Evolutionary conservation across 2,113 vertebrate species (phyloP).

Genomic region (Leptosomus discolor): DNA sequence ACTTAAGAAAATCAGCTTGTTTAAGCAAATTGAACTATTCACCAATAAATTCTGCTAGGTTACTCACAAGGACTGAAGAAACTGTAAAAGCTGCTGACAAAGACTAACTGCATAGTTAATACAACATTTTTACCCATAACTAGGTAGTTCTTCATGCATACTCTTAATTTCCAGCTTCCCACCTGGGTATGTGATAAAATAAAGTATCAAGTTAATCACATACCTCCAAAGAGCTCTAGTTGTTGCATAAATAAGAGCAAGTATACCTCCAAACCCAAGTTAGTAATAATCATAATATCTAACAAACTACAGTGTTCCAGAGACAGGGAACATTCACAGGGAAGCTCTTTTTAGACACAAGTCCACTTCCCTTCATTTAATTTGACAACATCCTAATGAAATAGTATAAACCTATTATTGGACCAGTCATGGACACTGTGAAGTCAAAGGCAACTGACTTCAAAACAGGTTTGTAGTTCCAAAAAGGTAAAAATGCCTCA

Average conservation of each 20-base stretch:
- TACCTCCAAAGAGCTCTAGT: background rate
- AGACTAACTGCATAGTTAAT: background rate
- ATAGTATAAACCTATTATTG: background rate
- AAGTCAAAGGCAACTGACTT: background rate
- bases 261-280: background rate
- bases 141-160: background rate
- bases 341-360: background rate
- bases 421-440: background rate
- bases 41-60: constrained; percentile 5
- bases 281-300: background rate
- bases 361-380: background rate
- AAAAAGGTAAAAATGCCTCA: background rate
- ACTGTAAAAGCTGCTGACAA: background rate
- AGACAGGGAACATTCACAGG: background rate
- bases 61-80: background rate
- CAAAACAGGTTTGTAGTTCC: background rate
- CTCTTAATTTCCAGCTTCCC: constrained; percentile 1
- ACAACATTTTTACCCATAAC: background rate
- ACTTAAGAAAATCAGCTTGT: constrained; percentile 8
- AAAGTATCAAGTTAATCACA: background rate
- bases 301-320: background rate
- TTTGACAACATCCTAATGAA: background rate
- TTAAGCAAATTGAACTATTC: constrained; percentile 13
- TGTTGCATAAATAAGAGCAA: background rate
- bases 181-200: background rate